A percentile compares a stretch with the other conserved stretches of the same genome.
Evolutionary conservation across 2,113 vertebrate genomes (phyloP).

Genomic region (Leptobrachium ailaonicum): DNA sequence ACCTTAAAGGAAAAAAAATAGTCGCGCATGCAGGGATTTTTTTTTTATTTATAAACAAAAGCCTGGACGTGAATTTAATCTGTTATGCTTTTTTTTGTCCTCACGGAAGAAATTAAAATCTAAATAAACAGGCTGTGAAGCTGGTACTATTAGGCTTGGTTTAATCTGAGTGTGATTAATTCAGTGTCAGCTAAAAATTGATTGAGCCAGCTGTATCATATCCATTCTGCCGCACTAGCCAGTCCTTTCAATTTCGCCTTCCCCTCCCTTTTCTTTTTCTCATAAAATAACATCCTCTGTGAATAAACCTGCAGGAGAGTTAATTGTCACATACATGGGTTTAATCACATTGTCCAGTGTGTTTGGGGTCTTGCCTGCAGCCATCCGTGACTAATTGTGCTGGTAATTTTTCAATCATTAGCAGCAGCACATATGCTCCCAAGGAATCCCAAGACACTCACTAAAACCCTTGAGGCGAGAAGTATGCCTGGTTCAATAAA

Average conservation of each 20-base stretch:
- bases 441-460: slow-evolving; percentile 74
- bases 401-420: slow-evolving; percentile 93
- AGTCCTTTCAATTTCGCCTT: slow-evolving; percentile 54
- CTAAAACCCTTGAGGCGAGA: slow-evolving; percentile 64
- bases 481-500: slow-evolving; percentile 60
- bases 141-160: slow-evolving; percentile 68
- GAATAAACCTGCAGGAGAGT: slow-evolving; percentile 81
- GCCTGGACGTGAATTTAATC: slow-evolving; percentile 74
- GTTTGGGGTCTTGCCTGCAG: slow-evolving; percentile 72
- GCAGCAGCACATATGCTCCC: slow-evolving; percentile 87
- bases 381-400: slow-evolving; percentile 84
- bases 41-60: slow-evolving; percentile 73
- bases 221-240: slow-evolving; percentile 65
- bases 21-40: slow-evolving; percentile 58
- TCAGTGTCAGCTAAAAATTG: slow-evolving; percentile 80
- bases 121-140: slow-evolving; percentile 72
- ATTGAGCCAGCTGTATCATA: slow-evolving; percentile 87
- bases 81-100: slow-evolving; percentile 71
- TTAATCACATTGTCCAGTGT: slow-evolving; percentile 91
- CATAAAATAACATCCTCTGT: slow-evolving; percentile 64
- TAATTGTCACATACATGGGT: slow-evolving; percentile 96
- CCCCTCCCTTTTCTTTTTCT: slow-evolving; percentile 56
- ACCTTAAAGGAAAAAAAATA: slow-evolving; percentile 60
- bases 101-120: slow-evolving; percentile 66
- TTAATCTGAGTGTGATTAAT: slow-evolving; percentile 82